A percentile compares a stretch with the other conserved stretches of the same genome.
phyloP scores from a whole-genome alignment of 2,113 vertebrate species.

The Pygoscelis adeliae region DNA sequence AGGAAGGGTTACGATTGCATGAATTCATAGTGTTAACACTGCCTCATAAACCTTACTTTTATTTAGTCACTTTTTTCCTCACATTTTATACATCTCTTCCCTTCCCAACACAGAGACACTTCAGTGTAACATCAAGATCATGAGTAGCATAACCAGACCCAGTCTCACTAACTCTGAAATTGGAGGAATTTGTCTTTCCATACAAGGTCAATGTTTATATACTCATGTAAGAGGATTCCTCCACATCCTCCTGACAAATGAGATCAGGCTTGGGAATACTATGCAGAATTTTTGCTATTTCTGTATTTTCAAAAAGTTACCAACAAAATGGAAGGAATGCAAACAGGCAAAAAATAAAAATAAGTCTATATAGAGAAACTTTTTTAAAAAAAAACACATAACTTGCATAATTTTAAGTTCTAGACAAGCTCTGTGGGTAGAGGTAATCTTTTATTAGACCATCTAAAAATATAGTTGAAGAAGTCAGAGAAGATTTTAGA shows the following conservation, averaged over 20 bases:
- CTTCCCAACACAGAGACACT: neutral
- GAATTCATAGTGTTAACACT: neutral
- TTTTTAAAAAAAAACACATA: neutral
- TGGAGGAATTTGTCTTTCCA: neutral
- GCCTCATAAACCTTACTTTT: neutral
- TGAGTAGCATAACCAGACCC: neutral
- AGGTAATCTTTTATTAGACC: conserved; percentile 52
- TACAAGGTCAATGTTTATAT: conserved; percentile 4
- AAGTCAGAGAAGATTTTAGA: conserved; percentile 9
- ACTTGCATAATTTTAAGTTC: conserved; percentile 29
- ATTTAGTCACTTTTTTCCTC: neutral
- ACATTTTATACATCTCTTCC: neutral
- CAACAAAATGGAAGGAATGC: conserved; percentile 1
- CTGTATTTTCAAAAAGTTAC: neutral
- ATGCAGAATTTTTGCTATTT: conserved; percentile 14
- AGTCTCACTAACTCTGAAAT: neutral
- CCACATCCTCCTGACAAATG: neutral
- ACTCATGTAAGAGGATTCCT: neutral
- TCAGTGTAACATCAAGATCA: neutral
- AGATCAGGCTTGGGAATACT: neutral
- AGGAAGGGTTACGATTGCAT: fast-evolving
- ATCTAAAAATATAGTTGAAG: conserved; percentile 30
- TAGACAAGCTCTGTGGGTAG: conserved; percentile 48
- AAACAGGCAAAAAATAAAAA: conserved; percentile 17
- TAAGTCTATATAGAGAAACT: neutral